Base-by-base conservation (phyloP, 2,888 invertebrate species). In the Pollenia angustigena region DNA sequence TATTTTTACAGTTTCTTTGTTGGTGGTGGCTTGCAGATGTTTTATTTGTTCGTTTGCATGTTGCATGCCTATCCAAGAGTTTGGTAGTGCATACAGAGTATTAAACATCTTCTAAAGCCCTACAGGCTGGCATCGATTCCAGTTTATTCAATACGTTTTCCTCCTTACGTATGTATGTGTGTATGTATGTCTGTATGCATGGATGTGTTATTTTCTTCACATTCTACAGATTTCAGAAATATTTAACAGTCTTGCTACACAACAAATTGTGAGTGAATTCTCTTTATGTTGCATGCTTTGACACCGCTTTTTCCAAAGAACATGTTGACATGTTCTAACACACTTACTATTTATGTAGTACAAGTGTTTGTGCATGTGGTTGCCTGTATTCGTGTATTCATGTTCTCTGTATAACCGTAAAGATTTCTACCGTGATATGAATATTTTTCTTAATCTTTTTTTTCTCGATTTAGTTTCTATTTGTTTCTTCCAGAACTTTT, bases 371-470 rank as follows among this genome's bases (percentile, higher is more conserved):
- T 32, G 4, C 60, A 11, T 16, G 42, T 66, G 18, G 62, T 62
- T 71, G 44, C 11, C 16, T 40, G 23, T 12, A 0, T 32, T 6
- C 50, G 42, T 42, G 18, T 12, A 18, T 18, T 71, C 74, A 60
- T 66, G 58, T 66, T 74, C 18, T 79, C 18, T 32, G 9, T 60
- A 64, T 42, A n/a, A 72, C 46, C 60, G 78, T 54, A n/a, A 68
- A 81, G 78, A 85, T 85, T 75, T 84, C 44, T 80, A 44, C 16
- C 75, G 75, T 85, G 85, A 85, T 85, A 81, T 81, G 60, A 85
- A 81, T 81, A 81, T 64, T 56, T 68, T 62, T 50, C 54, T 62
- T 72, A 8, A 40, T 74, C n/a, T 42, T 10, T 46, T 66, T 54
- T 62, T 18, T 3, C 32, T 32, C 32, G 32, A 32, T 62, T 40